Evolutionary conservation across 2,113 vertebrate genomes (phyloP), one percentile per base, ranked within the genome.

Genomic region (Asarcornis scutulata): DNA sequence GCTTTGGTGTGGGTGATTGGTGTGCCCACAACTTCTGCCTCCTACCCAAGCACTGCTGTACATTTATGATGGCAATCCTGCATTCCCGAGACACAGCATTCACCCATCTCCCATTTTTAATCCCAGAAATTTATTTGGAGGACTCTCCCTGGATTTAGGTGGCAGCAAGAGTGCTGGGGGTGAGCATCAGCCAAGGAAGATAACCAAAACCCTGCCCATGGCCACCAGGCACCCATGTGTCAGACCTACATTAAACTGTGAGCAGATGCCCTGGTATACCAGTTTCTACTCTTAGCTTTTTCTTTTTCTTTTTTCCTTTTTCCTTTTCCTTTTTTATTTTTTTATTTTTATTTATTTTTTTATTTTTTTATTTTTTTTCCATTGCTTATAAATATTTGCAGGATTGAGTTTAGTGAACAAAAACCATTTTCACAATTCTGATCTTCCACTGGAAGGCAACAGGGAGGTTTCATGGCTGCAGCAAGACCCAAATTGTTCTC

Each of bases 221-320:
- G 9, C 52, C 52, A 60, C 72, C 42, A 56, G 52, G 5, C 9
- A 11, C 6, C 3, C 1, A 0, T 0, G 0, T 11, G 11, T 38
- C 9, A 25, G 20, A 32, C 17, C 32, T 27, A 73, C 64, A 31
- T 17, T 64, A 88, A 86, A 81, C 36, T 74, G 14, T 48, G 76
- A 58, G 38, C 36, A 68, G 38, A 31, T 25, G 34, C 11, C 12
- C 48, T 69, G 63, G 4, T 42, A 7, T 26, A 23, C 13, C 58
- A 50, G 3, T 46, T n/a, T 74, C 16, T n/a, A 55, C 23, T 25
- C 20, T 56, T 34, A 32, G 5, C 1, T 31, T 38, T 40, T n/a
- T 10, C 40, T 40, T 34, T 40, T 20, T 15, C 17, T 34, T 15
- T 16, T 27, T 62, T 25, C 7, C 20, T 10, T 46, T 46, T 46